Conservation (phyloP, 2,888 invertebrate species). For the Lasioglossum calceatum region DNA sequence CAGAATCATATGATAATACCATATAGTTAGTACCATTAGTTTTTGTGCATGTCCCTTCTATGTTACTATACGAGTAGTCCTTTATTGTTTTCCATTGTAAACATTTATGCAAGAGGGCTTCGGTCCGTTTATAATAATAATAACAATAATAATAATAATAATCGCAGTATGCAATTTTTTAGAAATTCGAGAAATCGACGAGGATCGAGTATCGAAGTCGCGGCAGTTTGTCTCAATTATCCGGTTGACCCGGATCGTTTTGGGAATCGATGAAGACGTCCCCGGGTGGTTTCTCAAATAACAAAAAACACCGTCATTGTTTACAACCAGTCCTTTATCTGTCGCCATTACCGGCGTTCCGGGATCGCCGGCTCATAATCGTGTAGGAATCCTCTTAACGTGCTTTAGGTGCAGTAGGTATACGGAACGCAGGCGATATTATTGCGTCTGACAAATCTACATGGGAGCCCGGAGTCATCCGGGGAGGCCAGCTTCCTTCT, state of each 20-base stretch:
- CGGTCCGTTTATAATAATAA: no score
- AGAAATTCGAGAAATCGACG: background rate
- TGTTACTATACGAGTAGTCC: no score
- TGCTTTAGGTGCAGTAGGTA: slow-evolving; percentile 33
- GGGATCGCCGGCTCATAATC: slow-evolving; percentile 36
- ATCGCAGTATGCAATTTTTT: background rate
- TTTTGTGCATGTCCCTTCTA: no score
- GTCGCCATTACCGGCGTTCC: slow-evolving; percentile 39
- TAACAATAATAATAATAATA: background rate
- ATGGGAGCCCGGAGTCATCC: slow-evolving; percentile 47
- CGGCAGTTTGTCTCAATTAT: background rate
- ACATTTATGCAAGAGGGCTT: no score
- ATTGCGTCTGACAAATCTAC: slow-evolving; percentile 50
- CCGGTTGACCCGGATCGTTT: background rate
- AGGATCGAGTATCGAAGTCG: background rate
- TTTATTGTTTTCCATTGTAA: no score
- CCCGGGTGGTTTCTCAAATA: slow-evolving; percentile 12
- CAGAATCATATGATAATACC: no score
- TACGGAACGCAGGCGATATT: slow-evolving; percentile 33
- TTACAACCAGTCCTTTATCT: slow-evolving; percentile 48
- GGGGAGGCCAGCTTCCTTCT: slow-evolving; percentile 52
- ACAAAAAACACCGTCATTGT: slow-evolving; percentile 28
- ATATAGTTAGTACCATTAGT: no score
- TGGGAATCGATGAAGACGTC: slow-evolving; percentile 3
- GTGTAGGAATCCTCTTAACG: slow-evolving; percentile 49